Evolutionary conservation across 2,113 vertebrate species (phyloP), one percentile per base, ranked within the genome.

Genomic region (Ptilorrhoa leucosticta): DNA sequence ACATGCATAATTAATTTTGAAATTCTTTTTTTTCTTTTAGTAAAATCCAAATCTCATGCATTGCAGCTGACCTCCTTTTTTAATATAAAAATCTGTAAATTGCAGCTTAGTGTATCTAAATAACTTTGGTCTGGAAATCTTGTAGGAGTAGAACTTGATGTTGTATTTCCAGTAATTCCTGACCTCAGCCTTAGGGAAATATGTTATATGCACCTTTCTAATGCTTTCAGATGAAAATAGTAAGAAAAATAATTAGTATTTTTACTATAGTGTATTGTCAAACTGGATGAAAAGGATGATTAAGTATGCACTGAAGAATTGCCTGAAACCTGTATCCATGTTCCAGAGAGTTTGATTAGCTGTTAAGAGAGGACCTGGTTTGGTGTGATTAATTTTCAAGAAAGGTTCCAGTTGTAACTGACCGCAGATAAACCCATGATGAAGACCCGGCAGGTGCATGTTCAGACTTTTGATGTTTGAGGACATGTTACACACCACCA

Each of bases 1-100:
- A 53, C 51, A 78, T 94, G 64, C 91, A 96, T 97, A 97, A 97
- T 96, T 98, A 97, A 97, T 97, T 97, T 96, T 93, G 35, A 98
- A 89, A 84, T 72, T 8, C 42, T 75, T 44, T 45, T 47, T 90
- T 78, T 93, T 85, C 82, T 92, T 93, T 93, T 84, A 92, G 54
- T 70, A 85, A 84, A 90, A 53, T 31, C 11, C 24, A 95, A 84
- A 94, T 50, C 57, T 93, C 40, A 45, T 57, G 89, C 51, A 90
- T 76, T 58, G 86, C 64, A 83, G 61, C 19, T 64, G 12, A 70
- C 16, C 12, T 93, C 53, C 27, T 83, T 95, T 93, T 93, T 63
- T 61, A 94, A 85, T 53, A 69, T 21, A 83, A 86, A 89, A 95
- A 68, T 80, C 83, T 96, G 66, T 90, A 94, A 95, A 85, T 88